Conservation (phyloP, 2,888 invertebrate genomes). For the Ornithoptera priamus region DNA sequence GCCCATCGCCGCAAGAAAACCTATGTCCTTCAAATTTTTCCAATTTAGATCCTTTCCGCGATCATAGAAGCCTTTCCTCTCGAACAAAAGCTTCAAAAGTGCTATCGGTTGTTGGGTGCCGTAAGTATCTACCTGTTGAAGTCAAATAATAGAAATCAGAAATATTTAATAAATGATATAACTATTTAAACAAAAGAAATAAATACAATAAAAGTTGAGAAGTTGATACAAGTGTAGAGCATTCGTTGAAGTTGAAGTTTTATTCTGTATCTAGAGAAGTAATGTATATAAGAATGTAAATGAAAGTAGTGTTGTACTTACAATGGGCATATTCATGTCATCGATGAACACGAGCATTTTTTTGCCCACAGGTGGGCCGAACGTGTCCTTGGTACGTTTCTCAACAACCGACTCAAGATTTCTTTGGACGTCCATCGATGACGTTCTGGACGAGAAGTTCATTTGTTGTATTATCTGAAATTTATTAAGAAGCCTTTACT, state of each 20-base stretch:
- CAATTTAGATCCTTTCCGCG: slow-evolving; percentile 93
- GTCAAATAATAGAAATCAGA: too few relatives aligned
- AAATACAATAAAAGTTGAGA: too few relatives aligned
- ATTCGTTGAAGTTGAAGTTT: too few relatives aligned
- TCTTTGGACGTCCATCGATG: slow-evolving; percentile 93
- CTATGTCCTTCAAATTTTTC: slow-evolving; percentile 92
- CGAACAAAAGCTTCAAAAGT: slow-evolving; percentile 92
- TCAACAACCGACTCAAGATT: slow-evolving; percentile 93
- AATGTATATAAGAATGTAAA: too few relatives aligned
- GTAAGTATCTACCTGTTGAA: slow-evolving; percentile 83
- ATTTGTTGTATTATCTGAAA: slow-evolving; percentile 87
- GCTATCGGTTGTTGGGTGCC: slow-evolving; percentile 97
- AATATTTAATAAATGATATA: too few relatives aligned
- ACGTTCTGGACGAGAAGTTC: slow-evolving; percentile 95
- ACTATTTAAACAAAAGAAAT: too few relatives aligned
- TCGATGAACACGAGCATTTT: slow-evolving; percentile 94
- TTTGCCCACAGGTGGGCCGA: slow-evolving; percentile 94
- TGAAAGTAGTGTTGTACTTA: slow-evolving; percentile 38
- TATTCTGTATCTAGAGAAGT: too few relatives aligned
- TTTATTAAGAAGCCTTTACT: neutral
- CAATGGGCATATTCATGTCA: slow-evolving; percentile 95
- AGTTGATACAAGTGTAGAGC: too few relatives aligned
- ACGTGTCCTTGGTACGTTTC: slow-evolving; percentile 93
- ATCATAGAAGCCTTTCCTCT: slow-evolving; percentile 93
- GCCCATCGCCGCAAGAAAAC: slow-evolving; percentile 91